Conservation (phyloP, 92 coral and sea anemone species). For the Siderastrea siderea region DNA sequence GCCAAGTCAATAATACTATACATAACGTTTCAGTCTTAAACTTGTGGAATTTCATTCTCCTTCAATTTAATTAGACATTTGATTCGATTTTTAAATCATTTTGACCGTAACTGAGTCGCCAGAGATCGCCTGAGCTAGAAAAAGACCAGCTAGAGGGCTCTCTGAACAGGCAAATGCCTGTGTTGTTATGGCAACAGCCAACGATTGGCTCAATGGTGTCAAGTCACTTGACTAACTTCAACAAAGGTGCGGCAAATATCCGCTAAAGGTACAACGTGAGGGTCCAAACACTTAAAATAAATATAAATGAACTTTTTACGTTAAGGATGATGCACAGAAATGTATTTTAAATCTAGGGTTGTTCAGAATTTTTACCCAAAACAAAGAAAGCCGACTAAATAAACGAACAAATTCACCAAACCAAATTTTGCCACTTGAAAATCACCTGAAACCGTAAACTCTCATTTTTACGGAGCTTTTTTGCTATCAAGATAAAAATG, state of each 20-base stretch:
- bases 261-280: not conserved
- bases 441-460: not conserved
- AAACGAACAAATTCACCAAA: not conserved
- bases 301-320: not conserved
- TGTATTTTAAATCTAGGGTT: too few relatives aligned
- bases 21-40: too few relatives aligned
- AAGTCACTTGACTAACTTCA: not conserved
- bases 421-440: not conserved
- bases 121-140: too few relatives aligned
- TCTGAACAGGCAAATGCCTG: not conserved
- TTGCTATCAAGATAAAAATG: not conserved
- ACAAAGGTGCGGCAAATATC: constrained; percentile 14
- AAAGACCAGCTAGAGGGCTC: too few relatives aligned
- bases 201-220: not conserved
- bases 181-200: constrained; percentile 21
- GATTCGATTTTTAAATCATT: not conserved
- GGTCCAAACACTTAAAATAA: not conserved
- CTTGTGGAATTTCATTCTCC: too few relatives aligned
- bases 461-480: not conserved
- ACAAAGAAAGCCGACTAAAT: not conserved
- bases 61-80: too few relatives aligned
- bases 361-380: too few relatives aligned
- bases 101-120: too few relatives aligned
- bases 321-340: too few relatives aligned
- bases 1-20: too few relatives aligned